Evolutionary conservation across 2,888 invertebrate species (phyloP), one percentile per base, ranked within the genome.

Genomic region (Phoenoteleia sp.): DNA sequence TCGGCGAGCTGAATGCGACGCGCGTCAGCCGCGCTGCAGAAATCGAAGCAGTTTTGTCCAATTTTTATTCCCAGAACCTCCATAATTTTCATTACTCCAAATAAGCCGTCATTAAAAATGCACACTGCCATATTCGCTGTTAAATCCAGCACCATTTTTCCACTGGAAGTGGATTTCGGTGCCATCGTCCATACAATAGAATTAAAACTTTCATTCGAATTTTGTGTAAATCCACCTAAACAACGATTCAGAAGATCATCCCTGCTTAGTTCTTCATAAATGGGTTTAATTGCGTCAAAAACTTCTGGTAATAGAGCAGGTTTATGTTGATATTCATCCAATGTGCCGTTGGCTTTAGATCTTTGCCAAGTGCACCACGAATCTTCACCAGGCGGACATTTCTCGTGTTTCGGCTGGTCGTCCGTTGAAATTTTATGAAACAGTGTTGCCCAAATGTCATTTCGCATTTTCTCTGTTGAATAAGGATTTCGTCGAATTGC

Each of bases 291-390:
- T 1, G 80, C 71, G 9, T 74, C 33, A 17, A 67, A 77, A 25
- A 84, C 76, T 47, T 67, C n/a, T n/a, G 47, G 6, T 2, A 17
- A 21, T 6, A 71, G 56, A 67, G 64, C 23, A 36, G 52, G 6
- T 42, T 81, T 82, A 39, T 84, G 84, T 25, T 49, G 15, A 47
- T 81, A 86, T 39, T 47, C 39, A 11, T 0, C 39, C 13, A 74
- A 15, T 7, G 58, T 77, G 25, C 39, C 52, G 9, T 19, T 19
- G 7, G 86, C 81, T 60, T 76, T 80, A 0, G 77, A 71, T 45
- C 45, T 72, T 62, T 86, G 86, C 85, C 85, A 88, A 19, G 84
- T 54, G 54, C 87, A 88, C 86, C 87, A 89, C 15, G 81, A 86
- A 39, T 86, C 75, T 19, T 27, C 67, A 25, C 85, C 87, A 23